Evolutionary conservation across 64 coral and sea anemone species (phyloP).

Genomic region (Stichodactyla helianthus): DNA sequence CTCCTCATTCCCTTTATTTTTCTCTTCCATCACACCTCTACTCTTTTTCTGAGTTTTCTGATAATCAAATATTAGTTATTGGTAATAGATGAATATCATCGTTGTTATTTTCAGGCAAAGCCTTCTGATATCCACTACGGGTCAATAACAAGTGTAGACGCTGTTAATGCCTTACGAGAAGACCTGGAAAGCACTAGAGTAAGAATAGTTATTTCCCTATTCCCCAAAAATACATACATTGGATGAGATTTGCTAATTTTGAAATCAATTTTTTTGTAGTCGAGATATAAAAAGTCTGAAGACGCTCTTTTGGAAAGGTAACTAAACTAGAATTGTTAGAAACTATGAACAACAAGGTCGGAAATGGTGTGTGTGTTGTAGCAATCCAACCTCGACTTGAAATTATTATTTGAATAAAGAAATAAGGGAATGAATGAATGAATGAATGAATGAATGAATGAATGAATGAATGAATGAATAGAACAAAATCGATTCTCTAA

Average conservation of each 20-base stretch:
- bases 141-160: slow-evolving; percentile 5
- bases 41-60: background rate
- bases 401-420: no score
- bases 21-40: background rate
- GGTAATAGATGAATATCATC: background rate
- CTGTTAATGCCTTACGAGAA: slow-evolving; percentile 7
- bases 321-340: background rate
- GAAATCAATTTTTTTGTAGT: slow-evolving; percentile 27
- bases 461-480: no score
- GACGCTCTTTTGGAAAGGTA: slow-evolving; percentile 69
- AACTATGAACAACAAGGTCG: no score
- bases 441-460: no score
- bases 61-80: background rate
- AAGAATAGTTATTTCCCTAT: background rate
- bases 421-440: no score
- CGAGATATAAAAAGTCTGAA: slow-evolving; percentile 64
- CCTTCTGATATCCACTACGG: slow-evolving; percentile 7
- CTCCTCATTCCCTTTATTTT: no score
- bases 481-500: no score
- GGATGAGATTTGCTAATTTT: background rate
- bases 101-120: background rate
- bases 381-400: no score
- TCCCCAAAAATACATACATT: background rate
- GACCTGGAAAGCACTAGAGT: slow-evolving; percentile 19
- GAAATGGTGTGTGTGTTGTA: no score